phyloP scores from a whole-genome alignment of 2,888 invertebrate genomes.

The Drosophila setosimentum region DNA sequence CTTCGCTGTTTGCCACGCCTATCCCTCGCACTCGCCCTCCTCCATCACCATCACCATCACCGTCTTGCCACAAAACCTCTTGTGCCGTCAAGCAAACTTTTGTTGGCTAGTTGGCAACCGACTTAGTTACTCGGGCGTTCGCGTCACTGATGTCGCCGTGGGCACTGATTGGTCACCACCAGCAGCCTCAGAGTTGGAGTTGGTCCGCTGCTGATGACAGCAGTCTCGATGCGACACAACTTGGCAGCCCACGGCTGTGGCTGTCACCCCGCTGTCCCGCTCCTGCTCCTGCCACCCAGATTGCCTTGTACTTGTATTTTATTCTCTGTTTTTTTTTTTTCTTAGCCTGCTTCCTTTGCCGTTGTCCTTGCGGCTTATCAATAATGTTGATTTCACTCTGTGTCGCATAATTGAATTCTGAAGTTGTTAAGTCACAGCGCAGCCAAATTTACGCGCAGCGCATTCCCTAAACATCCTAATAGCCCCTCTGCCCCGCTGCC shows the following conservation, averaged over 20 bases:
- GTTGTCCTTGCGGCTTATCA: conserved; percentile 82
- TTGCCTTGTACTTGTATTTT: conserved; percentile 8
- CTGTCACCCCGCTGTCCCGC: background rate
- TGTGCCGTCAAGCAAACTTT: conserved; percentile 40
- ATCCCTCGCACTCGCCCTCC: background rate
- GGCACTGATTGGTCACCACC: conserved; percentile 59
- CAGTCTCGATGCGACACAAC: conserved; percentile 17
- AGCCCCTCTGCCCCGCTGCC: background rate
- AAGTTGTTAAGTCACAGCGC: conserved; percentile 79
- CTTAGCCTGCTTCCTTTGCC: conserved; percentile 29
- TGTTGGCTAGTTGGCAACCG: conserved; percentile 66
- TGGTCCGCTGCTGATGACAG: conserved; percentile 41
- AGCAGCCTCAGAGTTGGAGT: conserved; percentile 18
- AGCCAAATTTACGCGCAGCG: conserved; percentile 74
- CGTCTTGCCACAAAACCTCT: conserved; percentile 2
- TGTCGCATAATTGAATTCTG: conserved; percentile 82
- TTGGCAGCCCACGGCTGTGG: conserved; percentile 23
- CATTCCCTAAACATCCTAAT: conserved; percentile 45
- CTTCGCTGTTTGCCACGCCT: conserved; percentile 13
- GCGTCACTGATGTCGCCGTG: conserved; percentile 29
- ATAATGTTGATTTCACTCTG: conserved; percentile 82
- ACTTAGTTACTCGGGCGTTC: conserved; percentile 44
- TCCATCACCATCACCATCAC: background rate
- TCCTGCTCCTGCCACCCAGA: background rate
- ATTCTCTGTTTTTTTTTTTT: conserved; percentile 14